Evolutionary conservation across 2,888 invertebrate species (phyloP), one percentile per base, ranked within the genome.

Genomic region (Glaucopsyche alexis): DNA sequence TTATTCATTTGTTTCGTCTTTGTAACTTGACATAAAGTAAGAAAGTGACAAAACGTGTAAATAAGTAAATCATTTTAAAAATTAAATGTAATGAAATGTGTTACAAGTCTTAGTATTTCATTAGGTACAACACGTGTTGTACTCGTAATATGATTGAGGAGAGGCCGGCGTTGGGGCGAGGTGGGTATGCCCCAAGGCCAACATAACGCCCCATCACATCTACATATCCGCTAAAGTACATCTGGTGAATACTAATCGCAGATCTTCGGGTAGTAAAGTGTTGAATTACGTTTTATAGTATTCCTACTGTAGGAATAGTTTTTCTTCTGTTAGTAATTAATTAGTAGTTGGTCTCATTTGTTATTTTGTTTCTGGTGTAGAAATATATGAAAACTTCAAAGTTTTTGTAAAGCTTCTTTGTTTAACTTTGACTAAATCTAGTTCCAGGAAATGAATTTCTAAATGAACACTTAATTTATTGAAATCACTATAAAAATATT

Each of bases 161-260:
- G 11, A 19, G 16, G 55, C 55, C 19, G 42, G 55, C 55, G 55
- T 55, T 55, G 55, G 55, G 55, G 55, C 55, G 55, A 19, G 55
- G 55, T 55, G 55, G 55, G 9, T 55, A 11, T 55, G 55, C 55
- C 55, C 55, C 55, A 16, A 19, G 55, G 55, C 19, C 55, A 55
- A 42, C 42, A 42, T 42, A 42, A 19, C 55, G 55, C 55, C 55
- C 55, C 55, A 55, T 55, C 55, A 55, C 55, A 55, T 55, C 55
- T 55, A 16, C 55, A 55, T 55, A 55, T 55, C 55, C 19, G 55
- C 9, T 19, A 55, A 55, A 19, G 19, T 55, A 55, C 55, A 55
- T 55, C 19, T 11, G 19, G 11, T 11, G 19, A 55, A 55, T 55
- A 55, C 55, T 55, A 55, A n/a, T 9, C 16, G 2, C 16, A 4